phyloP scores from a whole-genome alignment of 1,140 invertebrate genomes.

The Bombus turneri region DNA sequence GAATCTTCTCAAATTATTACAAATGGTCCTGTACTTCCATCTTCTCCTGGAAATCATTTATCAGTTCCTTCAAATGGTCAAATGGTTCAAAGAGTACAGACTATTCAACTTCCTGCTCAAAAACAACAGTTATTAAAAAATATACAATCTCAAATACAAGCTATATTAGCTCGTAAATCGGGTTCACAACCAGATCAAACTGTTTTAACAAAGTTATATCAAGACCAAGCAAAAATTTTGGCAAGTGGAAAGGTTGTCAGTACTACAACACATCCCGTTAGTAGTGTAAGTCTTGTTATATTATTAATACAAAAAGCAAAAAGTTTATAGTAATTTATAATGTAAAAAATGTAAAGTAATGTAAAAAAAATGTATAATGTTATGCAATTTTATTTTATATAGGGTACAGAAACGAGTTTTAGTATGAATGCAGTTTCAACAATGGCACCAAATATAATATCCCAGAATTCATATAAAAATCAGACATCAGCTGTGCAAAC shows the following conservation, averaged over 20 bases:
- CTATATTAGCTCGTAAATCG: slow-evolving; percentile 78
- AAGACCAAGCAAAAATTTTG: slow-evolving; percentile 83
- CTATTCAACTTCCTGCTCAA: slow-evolving; percentile 77
- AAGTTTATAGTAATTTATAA: not conserved
- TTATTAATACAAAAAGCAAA: slow-evolving; percentile 7
- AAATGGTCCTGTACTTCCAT: slow-evolving; percentile 68
- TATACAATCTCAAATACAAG: slow-evolving; percentile 83
- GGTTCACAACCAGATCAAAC: slow-evolving; percentile 79
- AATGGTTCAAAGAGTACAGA: slow-evolving; percentile 77
- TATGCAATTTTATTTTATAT: slow-evolving; percentile 20
- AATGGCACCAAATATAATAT: slow-evolving; percentile 67
- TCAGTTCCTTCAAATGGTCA: slow-evolving; percentile 74
- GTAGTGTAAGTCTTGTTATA: slow-evolving; percentile 69
- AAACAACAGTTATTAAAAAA: slow-evolving; percentile 78
- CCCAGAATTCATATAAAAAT: slow-evolving; percentile 75
- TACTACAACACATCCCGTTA: slow-evolving; percentile 72
- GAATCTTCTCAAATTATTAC: slow-evolving; percentile 68
- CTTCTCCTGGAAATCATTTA: slow-evolving; percentile 69
- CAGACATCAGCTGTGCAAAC: slow-evolving; percentile 79
- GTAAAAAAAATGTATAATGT: not conserved
- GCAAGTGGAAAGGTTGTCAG: slow-evolving; percentile 83
- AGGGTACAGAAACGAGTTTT: slow-evolving; percentile 72
- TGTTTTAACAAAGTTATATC: slow-evolving; percentile 81
- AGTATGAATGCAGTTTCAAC: slow-evolving; percentile 72
- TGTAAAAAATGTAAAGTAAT: not conserved